phyloP scores from a whole-genome alignment of 2,888 invertebrate genomes.

The Patella depressa region DNA sequence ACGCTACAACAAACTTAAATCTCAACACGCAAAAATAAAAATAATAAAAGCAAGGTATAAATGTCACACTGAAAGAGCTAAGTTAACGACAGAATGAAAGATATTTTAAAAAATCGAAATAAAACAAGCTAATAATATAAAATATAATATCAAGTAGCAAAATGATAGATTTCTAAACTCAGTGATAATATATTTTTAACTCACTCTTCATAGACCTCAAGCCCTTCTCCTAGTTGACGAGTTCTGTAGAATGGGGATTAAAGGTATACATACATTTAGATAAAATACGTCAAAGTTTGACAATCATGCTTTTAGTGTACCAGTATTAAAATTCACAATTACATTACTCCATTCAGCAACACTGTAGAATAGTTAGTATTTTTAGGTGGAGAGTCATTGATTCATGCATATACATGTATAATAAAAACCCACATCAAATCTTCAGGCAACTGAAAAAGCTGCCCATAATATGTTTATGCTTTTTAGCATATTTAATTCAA shows the following conservation, averaged over 20 bases:
- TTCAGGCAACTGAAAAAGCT: background rate
- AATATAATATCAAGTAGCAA: background rate
- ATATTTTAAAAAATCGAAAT: background rate
- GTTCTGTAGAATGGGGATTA: no score
- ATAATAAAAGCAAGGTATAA: background rate
- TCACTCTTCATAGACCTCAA: slow-evolving; percentile 61
- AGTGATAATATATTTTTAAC: slow-evolving; percentile 23
- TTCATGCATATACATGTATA: slow-evolving; percentile 21
- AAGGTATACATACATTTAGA: no score
- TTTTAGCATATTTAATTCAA: no score
- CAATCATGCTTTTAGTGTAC: no score
- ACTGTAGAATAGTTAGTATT: no score
- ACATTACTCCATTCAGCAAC: no score
- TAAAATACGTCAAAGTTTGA: no score
- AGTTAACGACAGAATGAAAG: slow-evolving; percentile 5
- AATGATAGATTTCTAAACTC: background rate
- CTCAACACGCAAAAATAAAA: background rate
- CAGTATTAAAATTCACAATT: no score
- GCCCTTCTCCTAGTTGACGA: slow-evolving; percentile 60
- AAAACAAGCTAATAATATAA: background rate
- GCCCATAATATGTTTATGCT: no score
- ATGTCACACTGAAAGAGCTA: background rate
- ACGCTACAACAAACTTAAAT: background rate
- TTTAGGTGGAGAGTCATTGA: background rate
- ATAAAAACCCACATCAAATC: background rate